A percentile compares a stretch with the other conserved stretches of the same genome.
Conservation (phyloP, 64 coral and sea anemone species). For the Pocillopora damicornis region DNA sequence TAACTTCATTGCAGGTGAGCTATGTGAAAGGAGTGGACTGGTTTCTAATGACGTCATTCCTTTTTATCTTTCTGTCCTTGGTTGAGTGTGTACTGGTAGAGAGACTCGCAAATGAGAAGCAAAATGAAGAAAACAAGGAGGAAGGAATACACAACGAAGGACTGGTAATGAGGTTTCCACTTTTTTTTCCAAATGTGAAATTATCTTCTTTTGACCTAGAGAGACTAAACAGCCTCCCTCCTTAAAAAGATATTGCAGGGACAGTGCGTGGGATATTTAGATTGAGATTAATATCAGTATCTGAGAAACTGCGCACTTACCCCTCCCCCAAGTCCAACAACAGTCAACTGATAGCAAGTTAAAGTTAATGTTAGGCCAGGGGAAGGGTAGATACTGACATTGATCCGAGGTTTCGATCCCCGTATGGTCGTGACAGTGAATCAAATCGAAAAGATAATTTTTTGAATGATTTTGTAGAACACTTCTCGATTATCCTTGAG, state of each 20-base stretch:
- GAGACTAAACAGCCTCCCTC: too few species aligned
- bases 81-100: slow-evolving; percentile 45
- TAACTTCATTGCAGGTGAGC: slow-evolving; percentile 6
- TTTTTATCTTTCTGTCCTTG: slow-evolving; percentile 39
- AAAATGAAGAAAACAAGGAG: background rate
- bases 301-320: too few species aligned
- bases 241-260: too few species aligned
- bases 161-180: slow-evolving; percentile 5
- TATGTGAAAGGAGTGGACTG: slow-evolving; percentile 53
- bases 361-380: too few species aligned
- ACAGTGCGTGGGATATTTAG: too few species aligned
- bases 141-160: slow-evolving; percentile 3
- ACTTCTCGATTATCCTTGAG: background rate
- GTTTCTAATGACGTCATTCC: slow-evolving; percentile 48
- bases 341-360: too few species aligned
- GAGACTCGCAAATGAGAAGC: background rate
- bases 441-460: background rate
- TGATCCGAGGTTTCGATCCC: too few species aligned
- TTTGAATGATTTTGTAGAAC: background rate
- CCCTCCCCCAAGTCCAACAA: too few species aligned
- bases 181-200: too few species aligned
- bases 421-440: background rate
- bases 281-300: too few species aligned
- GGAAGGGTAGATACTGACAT: too few species aligned
- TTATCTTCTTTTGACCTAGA: too few species aligned